These are phyloP conservation scores for Tipula vernalis DNA, from an alignment of 2,888 invertebrate genomes.

Conservation along the genomic window DNA sequence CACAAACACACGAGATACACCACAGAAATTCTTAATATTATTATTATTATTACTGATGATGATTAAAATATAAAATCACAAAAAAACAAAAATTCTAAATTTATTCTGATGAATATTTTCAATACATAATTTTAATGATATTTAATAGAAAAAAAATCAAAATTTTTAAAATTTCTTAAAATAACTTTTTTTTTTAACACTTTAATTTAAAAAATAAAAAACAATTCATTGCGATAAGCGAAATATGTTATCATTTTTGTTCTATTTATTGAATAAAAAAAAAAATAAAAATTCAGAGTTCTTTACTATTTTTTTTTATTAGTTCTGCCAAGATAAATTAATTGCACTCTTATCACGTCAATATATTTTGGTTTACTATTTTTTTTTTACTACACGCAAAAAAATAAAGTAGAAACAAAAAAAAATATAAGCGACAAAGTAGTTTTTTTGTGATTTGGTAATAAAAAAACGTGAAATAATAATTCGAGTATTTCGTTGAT, in stretches of 20 bases:
- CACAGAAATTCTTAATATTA: not conserved
- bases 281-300: not conserved
- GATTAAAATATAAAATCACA: not conserved
- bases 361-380: not conserved
- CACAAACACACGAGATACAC: not conserved
- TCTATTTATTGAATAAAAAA: not conserved
- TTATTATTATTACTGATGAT: not conserved
- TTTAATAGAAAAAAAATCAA: not conserved
- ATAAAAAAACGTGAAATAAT: not conserved
- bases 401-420: not conserved
- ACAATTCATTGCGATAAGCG: not conserved
- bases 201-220: not conserved
- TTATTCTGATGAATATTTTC: not conserved
- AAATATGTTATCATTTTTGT: not conserved
- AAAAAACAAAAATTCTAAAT: not conserved
- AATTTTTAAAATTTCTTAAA: not conserved
- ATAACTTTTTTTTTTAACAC: not conserved
- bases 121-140: not conserved
- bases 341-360: not conserved
- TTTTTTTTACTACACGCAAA: conserved; percentile 4
- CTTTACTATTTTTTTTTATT: not conserved
- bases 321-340: not conserved
- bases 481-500: not conserved
- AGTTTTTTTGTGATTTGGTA: not conserved
- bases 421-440: not conserved